These are phyloP conservation scores for Clangula hyemalis DNA, from an alignment of 2,797 vertebrate species.

Conservation along the genomic window DNA sequence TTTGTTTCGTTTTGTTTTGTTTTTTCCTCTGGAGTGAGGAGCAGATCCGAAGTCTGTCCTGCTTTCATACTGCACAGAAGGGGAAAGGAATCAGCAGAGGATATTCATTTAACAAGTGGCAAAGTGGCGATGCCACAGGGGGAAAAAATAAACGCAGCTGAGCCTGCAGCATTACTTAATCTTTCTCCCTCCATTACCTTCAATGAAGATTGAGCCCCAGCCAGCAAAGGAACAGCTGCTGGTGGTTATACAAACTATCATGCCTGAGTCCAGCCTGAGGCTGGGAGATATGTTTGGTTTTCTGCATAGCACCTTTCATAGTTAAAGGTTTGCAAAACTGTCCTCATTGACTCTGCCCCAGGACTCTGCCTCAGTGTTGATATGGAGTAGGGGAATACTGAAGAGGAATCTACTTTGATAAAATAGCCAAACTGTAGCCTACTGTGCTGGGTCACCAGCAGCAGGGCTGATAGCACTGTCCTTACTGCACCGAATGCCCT, in stretches of 20 bases:
- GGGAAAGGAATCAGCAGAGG: neutral
- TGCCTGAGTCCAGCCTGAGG: constrained; percentile 37
- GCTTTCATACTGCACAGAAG: constrained; percentile 9
- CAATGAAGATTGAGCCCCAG: constrained; percentile 54
- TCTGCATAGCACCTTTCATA: neutral
- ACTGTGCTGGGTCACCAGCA: neutral
- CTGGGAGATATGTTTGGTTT: neutral
- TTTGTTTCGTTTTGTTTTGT: constrained; percentile 26
- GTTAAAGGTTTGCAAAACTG: constrained; percentile 7
- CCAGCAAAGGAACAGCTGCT: constrained; percentile 59
- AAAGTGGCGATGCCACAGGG: constrained; percentile 53
- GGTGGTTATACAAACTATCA: constrained; percentile 12
- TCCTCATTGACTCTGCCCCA: neutral
- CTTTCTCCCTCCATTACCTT: constrained; percentile 57
- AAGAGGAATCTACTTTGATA: neutral
- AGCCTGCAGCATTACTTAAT: constrained; percentile 64
- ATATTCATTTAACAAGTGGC: constrained; percentile 58
- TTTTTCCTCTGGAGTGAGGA: neutral
- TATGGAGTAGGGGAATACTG: neutral
- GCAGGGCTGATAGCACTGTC: neutral
- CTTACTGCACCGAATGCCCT: neutral
- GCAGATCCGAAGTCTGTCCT: neutral
- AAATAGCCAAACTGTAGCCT: neutral
- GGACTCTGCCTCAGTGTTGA: neutral
- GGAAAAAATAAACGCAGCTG: constrained; percentile 45